Percentiles rank a stretch among this genome's conserved stretches.
Conservation (phyloP, 1,140 invertebrate species). For the Aphaenogaster floridana region DNA sequence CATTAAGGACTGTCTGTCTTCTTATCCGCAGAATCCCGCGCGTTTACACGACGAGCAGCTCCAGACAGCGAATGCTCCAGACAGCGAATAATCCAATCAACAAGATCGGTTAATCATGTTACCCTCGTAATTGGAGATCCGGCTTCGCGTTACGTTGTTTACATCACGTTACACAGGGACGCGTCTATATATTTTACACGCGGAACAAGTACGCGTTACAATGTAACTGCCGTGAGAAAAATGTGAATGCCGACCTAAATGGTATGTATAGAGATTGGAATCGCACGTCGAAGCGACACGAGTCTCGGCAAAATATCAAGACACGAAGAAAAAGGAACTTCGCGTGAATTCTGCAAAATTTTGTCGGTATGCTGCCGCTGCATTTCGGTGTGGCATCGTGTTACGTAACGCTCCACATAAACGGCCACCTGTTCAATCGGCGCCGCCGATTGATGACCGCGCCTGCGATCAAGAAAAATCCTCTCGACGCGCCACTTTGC, state of each 20-base stretch:
- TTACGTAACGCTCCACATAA: conserved; percentile 54
- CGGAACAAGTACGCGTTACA: neutral
- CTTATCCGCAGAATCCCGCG: neutral
- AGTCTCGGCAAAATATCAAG: neutral
- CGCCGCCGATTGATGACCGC: neutral
- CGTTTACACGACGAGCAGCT: neutral
- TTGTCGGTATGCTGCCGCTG: neutral
- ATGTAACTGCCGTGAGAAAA: neutral
- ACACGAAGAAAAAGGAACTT: neutral
- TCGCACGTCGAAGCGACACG: neutral
- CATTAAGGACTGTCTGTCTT: neutral
- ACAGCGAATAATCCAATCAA: conserved; percentile 18
- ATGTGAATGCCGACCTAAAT: neutral
- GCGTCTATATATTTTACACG: neutral
- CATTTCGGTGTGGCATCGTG: conserved; percentile 5
- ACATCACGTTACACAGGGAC: neutral
- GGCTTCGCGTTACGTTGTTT: neutral
- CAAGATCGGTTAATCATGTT: neutral
- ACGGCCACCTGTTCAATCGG: conserved; percentile 45
- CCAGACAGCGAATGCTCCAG: neutral
- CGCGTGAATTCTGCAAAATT: neutral
- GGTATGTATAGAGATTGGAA: neutral
- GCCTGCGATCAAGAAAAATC: neutral
- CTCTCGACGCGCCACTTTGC: neutral
- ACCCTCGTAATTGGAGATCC: conserved; percentile 10